Base-by-base conservation (phyloP, 2,888 invertebrate genomes). In the Pseudococcus viburni region DNA sequence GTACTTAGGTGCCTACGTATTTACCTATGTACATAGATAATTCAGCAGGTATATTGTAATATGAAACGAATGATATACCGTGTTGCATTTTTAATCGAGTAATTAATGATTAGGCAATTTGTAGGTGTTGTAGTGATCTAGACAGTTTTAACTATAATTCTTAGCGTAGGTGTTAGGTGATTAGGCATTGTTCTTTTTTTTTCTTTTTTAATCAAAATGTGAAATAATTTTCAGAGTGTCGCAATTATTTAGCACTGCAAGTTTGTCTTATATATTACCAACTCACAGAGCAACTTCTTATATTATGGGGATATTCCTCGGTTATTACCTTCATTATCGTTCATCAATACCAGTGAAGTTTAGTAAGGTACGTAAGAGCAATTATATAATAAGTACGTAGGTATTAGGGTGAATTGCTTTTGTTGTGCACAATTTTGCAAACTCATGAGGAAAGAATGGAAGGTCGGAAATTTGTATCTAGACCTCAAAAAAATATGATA, bases 201-300 rank as follows among this genome's bases (percentile, higher is more conserved):
- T 4, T 73, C 4, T 6, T 73, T 73, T n/a, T 33, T 33, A 33
- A 33, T 33, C 26, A 33, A 73, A 73, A 11, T 15, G 15, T 73
- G 33, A 33, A 33, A 73, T 12, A 73, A 73, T 73, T 64, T 88
- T 42, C 59, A 89, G 89, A 19, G 89, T 89, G 59, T 89, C 89
- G n/a, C 89, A 90, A 39, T 83, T 90, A 88, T 90, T 90, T 87
- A 89, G 88, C 46, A 90, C 90, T 5, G 90, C 90, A 4, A 89
- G 90, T 59, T 89, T 90, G 26, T 42, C 92, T 0, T 94, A 94
- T 91, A 93, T 93, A 48, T 91, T 93, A 84, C 93, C 94, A 0
- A 93, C 93, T 0, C 94, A 94, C 89, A 91, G 94, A 83, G 92
- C 93, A 0, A 93, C 94, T 3, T 93, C 93, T 73, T 94, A 94